Conservation (phyloP, 2,888 invertebrate genomes). For the Sphaerophoria rueppellii region DNA sequence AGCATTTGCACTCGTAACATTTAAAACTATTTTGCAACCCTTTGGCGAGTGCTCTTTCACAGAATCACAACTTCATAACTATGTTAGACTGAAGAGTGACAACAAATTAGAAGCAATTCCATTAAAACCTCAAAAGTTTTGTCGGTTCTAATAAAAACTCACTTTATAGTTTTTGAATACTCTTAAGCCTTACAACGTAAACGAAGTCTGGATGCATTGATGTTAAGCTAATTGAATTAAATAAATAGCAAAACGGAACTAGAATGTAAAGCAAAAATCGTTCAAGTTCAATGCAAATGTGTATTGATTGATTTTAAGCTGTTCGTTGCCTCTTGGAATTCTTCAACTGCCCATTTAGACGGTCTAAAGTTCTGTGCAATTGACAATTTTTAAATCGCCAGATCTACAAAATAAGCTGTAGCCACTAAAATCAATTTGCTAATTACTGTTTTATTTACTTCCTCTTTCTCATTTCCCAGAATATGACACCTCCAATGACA, state of each 20-base stretch:
- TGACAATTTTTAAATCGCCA: not conserved
- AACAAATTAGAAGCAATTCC: too few relatives aligned
- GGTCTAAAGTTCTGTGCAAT: not conserved
- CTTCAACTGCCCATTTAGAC: too few relatives aligned
- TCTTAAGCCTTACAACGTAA: not conserved
- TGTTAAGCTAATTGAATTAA: conserved; percentile 45
- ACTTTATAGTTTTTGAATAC: not conserved
- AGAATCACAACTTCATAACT: too few relatives aligned
- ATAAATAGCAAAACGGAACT: not conserved
- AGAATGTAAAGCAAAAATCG: not conserved
- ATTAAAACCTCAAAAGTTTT: too few relatives aligned
- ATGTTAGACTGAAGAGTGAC: too few relatives aligned
- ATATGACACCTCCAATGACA: conserved; percentile 49
- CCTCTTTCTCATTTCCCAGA: conserved; percentile 23
- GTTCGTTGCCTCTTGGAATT: not conserved
- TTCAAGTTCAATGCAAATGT: conserved; percentile 43
- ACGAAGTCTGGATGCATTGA: not conserved
- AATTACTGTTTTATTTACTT: not conserved
- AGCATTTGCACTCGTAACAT: too few relatives aligned
- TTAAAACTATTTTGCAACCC: too few relatives aligned
- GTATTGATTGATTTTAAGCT: conserved; percentile 23
- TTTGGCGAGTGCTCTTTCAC: too few relatives aligned
- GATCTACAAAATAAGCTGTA: not conserved
- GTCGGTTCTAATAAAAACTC: too few relatives aligned
- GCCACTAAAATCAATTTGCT: not conserved